These are phyloP conservation scores for Cybosia mesomella DNA, from an alignment of 2,888 invertebrate genomes.

Conservation along the genomic window DNA sequence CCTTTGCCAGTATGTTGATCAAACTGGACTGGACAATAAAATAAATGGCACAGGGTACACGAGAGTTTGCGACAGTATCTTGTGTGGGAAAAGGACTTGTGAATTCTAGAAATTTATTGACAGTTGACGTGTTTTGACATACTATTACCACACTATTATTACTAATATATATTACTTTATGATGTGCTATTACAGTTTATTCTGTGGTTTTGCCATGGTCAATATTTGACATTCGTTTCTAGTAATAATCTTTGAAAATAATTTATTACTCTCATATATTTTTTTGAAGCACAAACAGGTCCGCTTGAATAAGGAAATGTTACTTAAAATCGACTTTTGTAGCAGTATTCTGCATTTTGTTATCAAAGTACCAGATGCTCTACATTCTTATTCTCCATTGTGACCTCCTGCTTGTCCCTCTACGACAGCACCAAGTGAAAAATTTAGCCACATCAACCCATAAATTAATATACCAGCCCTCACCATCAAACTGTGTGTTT, in stretches of 20 bases:
- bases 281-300: neutral
- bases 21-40: constrained; percentile 37
- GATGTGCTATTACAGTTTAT: neutral
- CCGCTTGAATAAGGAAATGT: neutral
- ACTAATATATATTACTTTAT: neutral
- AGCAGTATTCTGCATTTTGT: too few relatives aligned
- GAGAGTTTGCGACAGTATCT: constrained; percentile 38
- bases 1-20: constrained; percentile 46
- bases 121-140: neutral
- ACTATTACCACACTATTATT: neutral
- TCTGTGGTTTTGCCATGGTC: neutral
- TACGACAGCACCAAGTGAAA: too few relatives aligned
- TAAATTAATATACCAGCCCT: too few relatives aligned
- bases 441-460: too few relatives aligned
- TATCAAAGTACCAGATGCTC: too few relatives aligned
- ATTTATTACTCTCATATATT: neutral
- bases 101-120: neutral
- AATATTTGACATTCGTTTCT: neutral
- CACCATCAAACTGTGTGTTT: too few relatives aligned
- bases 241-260: neutral
- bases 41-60: constrained; percentile 38
- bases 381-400: too few relatives aligned
- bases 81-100: constrained; percentile 20
- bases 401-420: too few relatives aligned
- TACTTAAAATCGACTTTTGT: neutral